Conservation (phyloP, 2,113 vertebrate genomes). For the Macroglossus sobrinus region DNA sequence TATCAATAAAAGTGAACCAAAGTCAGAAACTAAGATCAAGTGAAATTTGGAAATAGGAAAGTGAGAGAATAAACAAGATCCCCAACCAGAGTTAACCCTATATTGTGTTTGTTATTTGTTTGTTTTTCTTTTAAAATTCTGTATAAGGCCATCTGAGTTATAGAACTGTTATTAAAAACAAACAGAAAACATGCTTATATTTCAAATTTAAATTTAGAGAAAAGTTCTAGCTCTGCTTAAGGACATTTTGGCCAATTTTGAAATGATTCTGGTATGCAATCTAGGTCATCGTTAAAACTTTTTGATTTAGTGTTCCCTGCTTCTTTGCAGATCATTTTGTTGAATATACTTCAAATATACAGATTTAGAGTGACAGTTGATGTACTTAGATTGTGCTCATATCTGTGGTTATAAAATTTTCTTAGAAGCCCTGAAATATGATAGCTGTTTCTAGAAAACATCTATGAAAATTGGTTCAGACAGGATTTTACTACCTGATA, state of each 20-base stretch:
- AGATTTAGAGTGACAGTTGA: background rate
- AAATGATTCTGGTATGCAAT: background rate
- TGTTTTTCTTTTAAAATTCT: background rate
- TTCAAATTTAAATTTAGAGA: slow-evolving; percentile 25
- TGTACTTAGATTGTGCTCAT: background rate
- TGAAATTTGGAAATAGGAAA: slow-evolving; percentile 27
- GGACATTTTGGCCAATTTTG: slow-evolving; percentile 2
- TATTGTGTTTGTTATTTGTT: background rate
- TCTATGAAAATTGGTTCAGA: background rate
- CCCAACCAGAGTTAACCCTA: background rate
- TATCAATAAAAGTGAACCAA: slow-evolving; percentile 40
- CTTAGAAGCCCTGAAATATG: background rate
- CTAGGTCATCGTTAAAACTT: slow-evolving; percentile 23
- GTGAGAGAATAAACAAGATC: slow-evolving; percentile 18
- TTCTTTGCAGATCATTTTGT: slow-evolving; percentile 18
- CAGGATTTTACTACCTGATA: background rate
- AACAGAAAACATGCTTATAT: background rate
- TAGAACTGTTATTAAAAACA: background rate
- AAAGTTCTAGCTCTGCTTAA: background rate
- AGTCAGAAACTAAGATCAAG: background rate
- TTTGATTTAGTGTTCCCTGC: background rate
- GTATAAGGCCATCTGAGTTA: background rate
- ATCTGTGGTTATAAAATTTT: background rate
- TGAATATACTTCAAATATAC: background rate
- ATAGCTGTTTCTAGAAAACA: background rate